Evolutionary conservation across 1,140 invertebrate species (phyloP).

Genomic region (Eueides isabella): DNA sequence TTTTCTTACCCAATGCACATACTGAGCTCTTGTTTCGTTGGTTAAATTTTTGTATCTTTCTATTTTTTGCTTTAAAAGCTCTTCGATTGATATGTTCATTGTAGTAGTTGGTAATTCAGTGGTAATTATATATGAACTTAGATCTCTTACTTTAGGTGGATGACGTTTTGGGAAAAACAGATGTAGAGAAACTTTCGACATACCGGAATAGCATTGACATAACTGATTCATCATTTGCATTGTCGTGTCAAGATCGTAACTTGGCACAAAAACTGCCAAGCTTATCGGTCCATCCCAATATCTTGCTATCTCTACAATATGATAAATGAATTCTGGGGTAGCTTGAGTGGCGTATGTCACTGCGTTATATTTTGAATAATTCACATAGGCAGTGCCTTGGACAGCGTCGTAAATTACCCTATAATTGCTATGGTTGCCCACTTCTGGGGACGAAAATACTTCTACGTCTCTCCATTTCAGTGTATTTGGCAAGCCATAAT

Average conservation of each 20-base stretch:
- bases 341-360: conserved; percentile 89
- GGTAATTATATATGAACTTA: conserved; percentile 40
- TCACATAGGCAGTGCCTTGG: conserved; percentile 62
- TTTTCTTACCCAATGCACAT: conserved; percentile 65
- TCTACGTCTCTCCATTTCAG: conserved; percentile 79
- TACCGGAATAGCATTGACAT: conserved; percentile 85
- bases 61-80: conserved; percentile 56
- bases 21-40: conserved; percentile 62
- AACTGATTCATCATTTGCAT: conserved; percentile 84
- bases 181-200: conserved; percentile 88
- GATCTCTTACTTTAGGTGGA: conserved; percentile 55
- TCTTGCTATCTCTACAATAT: conserved; percentile 86
- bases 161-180: conserved; percentile 84
- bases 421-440: conserved; percentile 82
- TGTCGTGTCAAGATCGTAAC: conserved; percentile 85
- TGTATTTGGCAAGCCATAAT: conserved; percentile 83
- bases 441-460: conserved; percentile 82
- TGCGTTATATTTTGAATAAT: conserved; percentile 67
- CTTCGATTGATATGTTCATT: conserved; percentile 51
- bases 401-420: conserved; percentile 86
- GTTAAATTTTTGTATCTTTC: conserved; percentile 63
- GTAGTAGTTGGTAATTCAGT: conserved; percentile 49
- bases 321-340: conserved; percentile 88
- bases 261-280: conserved; percentile 87
- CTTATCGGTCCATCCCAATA: conserved; percentile 89